Evolutionary conservation across 1,140 invertebrate genomes (phyloP), one percentile per base, ranked within the genome.

Genomic region (Megalonaias nervosa): DNA sequence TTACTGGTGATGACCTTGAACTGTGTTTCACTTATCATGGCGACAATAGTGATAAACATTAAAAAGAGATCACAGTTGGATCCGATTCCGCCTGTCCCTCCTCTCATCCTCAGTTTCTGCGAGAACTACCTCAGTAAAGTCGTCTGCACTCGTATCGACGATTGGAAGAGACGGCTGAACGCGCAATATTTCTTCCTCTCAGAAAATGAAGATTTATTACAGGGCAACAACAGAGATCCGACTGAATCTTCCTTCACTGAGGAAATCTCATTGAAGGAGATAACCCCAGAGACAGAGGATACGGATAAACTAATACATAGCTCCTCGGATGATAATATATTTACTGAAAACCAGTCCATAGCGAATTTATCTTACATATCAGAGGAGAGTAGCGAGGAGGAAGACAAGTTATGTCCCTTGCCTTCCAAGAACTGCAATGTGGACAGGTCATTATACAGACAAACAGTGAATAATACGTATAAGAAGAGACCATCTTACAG

Each of bases 1-100:
- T 81, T 88, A 21, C 75, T 88, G 48, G 88, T 89, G 48, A 89
- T 89, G 88, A 88, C 88, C 5, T 81, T 89, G 56, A 89, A 89
- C 81, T 85, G 87, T 73, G 82, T 88, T 17, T 89, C 88, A 9
- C 75, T 89, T 21, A 87, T 89, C 62, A 86, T 86, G 77, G 85
- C 87, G 31, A 89, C 88, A 6, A 65, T 89, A 16, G 84, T 89
- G 5, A 88, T 89, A 83, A 89, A 88, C 77, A 85, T 89, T 66
- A 89, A 89, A 75, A 88, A 85, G 61, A 73, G 83, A 59, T 84
- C 83, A 14, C 84, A 84, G 67, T 77, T 80, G 15, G 79, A 80
- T 19, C 81, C 82, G 3, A 82, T 83, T 66, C 84, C 86, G 13
- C 71, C 75, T 57, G 86, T 89, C 38, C 87, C 87, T 0, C 38